phyloP scores from a whole-genome alignment of 2,113 vertebrate genomes.

The Herpailurus yagouaroundi region DNA sequence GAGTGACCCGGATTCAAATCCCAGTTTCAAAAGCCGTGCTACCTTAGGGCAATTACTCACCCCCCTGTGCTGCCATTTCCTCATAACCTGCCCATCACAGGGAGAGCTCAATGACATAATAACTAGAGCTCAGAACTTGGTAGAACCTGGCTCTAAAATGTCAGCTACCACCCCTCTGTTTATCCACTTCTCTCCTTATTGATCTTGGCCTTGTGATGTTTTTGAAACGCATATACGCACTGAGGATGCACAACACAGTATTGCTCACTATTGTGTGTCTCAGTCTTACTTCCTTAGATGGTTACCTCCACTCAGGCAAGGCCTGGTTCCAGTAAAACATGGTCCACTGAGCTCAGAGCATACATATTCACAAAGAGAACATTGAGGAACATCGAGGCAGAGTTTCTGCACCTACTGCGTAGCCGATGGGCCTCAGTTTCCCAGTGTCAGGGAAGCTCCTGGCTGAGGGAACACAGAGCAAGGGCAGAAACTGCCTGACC shows the following conservation, averaged over 20 bases:
- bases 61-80: not conserved
- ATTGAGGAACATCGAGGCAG: fast-evolving
- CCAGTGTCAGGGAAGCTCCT: not conserved
- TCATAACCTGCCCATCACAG: not conserved
- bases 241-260: too few species aligned
- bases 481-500: not conserved
- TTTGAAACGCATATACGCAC: not conserved
- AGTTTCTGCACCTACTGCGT: not conserved
- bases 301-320: not conserved
- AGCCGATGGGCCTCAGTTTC: not conserved
- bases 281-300: not conserved
- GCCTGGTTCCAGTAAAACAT: not conserved
- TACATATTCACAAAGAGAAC: not conserved
- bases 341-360: not conserved
- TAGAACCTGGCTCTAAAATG: not conserved
- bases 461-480: not conserved
- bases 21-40: not conserved
- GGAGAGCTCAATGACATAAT: not conserved
- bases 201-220: not conserved
- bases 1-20: not conserved
- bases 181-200: not conserved
- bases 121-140: not conserved
- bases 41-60: not conserved
- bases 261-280: not conserved
- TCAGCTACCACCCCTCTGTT: not conserved